A percentile compares a stretch with the other conserved stretches of the same genome.
These are phyloP conservation scores for Chirona hameri DNA, from an alignment of 2,888 invertebrate genomes.

Conservation along the genomic window DNA sequence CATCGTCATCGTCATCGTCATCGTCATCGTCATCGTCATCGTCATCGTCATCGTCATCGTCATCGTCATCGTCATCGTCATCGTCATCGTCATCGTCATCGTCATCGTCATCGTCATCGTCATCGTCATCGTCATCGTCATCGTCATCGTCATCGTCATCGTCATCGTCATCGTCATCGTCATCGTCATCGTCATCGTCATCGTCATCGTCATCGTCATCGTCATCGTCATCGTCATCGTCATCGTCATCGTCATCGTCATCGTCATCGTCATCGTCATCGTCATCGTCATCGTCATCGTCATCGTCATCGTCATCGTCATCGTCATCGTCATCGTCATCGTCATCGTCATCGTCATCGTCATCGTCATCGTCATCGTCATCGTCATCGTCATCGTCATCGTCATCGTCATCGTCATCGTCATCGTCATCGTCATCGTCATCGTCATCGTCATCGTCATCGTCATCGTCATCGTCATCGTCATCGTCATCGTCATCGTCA, in stretches of 20 bases:
- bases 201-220: conserved; percentile 1
- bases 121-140: conserved; percentile 6
- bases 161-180: background rate
- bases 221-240: background rate
- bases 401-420: background rate
- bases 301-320: conserved; percentile 6
- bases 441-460: background rate
- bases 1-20: conserved; percentile 1
- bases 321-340: conserved; percentile 1
- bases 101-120: background rate
- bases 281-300: background rate
- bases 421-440: conserved; percentile 6
- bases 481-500: conserved; percentile 6
- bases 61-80: conserved; percentile 6
- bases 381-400: conserved; percentile 1
- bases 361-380: conserved; percentile 1
- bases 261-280: background rate
- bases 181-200: conserved; percentile 1
- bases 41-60: background rate
- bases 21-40: conserved; percentile 1
- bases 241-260: conserved; percentile 6
- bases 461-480: background rate
- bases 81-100: background rate
- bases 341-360: background rate
- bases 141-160: conserved; percentile 1